Percentiles rank a stretch among this genome's conserved stretches.
These are phyloP conservation scores for Colius striatus DNA, from an alignment of 2,113 vertebrate genomes.

Conservation along the genomic window DNA sequence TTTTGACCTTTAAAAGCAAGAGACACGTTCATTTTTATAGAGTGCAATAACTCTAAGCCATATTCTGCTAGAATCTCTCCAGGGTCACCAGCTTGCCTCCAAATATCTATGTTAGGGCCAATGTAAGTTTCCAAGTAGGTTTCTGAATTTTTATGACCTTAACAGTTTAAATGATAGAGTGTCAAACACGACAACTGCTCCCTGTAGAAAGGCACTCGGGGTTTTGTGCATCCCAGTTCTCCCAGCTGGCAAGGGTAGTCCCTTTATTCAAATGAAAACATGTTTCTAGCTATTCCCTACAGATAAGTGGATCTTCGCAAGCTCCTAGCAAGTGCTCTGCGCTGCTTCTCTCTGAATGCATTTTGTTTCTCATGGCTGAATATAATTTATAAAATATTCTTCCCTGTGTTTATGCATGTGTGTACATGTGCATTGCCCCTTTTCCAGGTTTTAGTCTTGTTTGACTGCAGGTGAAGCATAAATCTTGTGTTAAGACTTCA, in stretches of 20 bases:
- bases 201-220: neutral
- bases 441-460: neutral
- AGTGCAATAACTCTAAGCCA: neutral
- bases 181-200: neutral
- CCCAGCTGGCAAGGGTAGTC: neutral
- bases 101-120: neutral
- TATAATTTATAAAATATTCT: neutral
- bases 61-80: neutral
- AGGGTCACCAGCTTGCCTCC: neutral
- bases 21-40: neutral
- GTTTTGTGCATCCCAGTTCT: neutral
- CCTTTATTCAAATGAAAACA: neutral
- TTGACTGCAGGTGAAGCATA: neutral
- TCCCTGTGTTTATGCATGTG: neutral
- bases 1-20: slow-evolving; percentile 39
- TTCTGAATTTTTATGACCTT: slow-evolving; percentile 5
- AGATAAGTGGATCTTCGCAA: neutral
- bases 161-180: neutral
- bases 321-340: neutral
- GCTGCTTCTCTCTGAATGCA: neutral
- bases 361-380: neutral
- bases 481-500: neutral
- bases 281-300: neutral
- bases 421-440: accelerated
- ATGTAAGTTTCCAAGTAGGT: neutral